Base-by-base conservation (phyloP, 2,113 vertebrate species). In the Dendropsophus ebraccatus region DNA sequence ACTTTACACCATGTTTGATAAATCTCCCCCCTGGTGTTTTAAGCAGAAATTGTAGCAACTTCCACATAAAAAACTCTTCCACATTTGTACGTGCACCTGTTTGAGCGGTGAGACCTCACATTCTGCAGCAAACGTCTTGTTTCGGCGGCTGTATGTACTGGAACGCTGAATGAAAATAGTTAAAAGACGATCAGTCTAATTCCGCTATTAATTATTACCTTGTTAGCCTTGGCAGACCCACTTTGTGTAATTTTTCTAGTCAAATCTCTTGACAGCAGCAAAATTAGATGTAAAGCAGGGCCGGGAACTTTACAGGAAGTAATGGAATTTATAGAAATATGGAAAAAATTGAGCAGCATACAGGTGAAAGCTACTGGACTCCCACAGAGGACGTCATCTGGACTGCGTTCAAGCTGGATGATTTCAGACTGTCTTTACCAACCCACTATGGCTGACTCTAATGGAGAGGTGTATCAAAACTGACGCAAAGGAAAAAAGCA, bases 181-280 rank as follows among this genome's bases (percentile, higher is more conserved):
- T 82, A 69, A 82, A 82, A 82, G 41, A 70, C 47, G 67, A n/a
- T 69, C 41, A 52, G 17, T 50, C 25, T 69, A 25, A 35, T 75
- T 74, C 62, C 37, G 11, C 35, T 76, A 84, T 84, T 84, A 84
- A 84, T 84, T 84, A 84, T 76, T 77, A 84, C 56, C 83, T 77
- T 47, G 83, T 84, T 84, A 84, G 83, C 83, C 83, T 84, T 84
- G 83, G 56, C 72, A 76, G 83, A 62, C 72, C 72, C 35, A 58
- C 56, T 76, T 84, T 74, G 52, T 76, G 62, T 84, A 65, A 76
- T 84, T 84, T 76, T 76, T 75, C 52, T 60, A 65, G 72, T 49
- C 37, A 50, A 84, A 76, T 77, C 83, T 84, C 83, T 76, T 67
- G 83, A 87, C 77, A 67, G 87, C 87, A 73, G 74, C 82, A 84